These are phyloP conservation scores for Sitophilus oryzae DNA, from an alignment of 1,140 invertebrate species.

Conservation along the genomic window DNA sequence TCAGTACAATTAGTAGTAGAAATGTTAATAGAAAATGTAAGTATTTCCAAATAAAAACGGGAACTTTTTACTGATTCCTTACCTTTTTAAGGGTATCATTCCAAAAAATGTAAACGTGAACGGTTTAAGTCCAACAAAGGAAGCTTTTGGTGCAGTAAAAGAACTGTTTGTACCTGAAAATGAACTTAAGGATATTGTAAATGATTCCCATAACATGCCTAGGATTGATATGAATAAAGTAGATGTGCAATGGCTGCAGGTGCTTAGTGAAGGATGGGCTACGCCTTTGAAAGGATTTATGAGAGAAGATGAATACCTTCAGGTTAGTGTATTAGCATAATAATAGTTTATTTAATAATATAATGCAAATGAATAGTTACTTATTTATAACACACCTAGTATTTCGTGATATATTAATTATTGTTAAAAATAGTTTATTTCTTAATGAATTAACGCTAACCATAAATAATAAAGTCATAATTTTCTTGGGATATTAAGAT, in stretches of 20 bases:
- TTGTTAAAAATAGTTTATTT: no score
- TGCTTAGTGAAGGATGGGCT: constrained; percentile 97
- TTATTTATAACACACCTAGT: no score
- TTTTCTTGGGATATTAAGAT: no score
- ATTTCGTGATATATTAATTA: no score
- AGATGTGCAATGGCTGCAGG: constrained; percentile 94
- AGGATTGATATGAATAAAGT: constrained; percentile 71
- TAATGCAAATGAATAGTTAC: no score
- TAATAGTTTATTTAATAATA: no score
- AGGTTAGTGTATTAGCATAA: constrained; percentile 40
- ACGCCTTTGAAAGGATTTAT: constrained; percentile 93
- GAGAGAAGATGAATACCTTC: constrained; percentile 90
- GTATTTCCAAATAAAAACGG: constrained; percentile 38
- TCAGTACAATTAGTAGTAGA: constrained; percentile 74
- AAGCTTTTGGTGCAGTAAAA: constrained; percentile 50
- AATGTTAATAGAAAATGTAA: constrained; percentile 63
- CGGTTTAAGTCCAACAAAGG: not conserved
- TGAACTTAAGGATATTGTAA: constrained; percentile 52
- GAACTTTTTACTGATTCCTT: no score
- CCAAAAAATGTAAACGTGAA: constrained; percentile 11
- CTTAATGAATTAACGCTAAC: no score
- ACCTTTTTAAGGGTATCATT: constrained; percentile 21
- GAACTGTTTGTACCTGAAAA: constrained; percentile 80
- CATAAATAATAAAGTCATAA: no score
- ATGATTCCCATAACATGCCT: constrained; percentile 65